Evolutionary conservation across 2,797 vertebrate genomes (phyloP).

Genomic region (Prionace glauca): DNA sequence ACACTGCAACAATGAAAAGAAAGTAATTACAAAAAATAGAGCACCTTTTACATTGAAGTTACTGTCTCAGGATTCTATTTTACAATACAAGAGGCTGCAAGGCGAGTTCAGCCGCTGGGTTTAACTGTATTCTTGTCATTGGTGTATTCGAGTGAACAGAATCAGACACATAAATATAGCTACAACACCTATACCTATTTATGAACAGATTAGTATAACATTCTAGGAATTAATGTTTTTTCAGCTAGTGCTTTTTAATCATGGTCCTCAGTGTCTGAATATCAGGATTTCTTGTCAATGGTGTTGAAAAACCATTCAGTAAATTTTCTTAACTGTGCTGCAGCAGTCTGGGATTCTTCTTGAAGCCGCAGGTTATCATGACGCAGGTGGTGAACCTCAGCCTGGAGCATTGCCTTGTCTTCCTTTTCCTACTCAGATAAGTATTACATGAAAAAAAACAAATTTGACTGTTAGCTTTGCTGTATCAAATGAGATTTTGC

Average conservation of each 20-base stretch:
- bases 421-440: conserved; percentile 76
- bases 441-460: not conserved
- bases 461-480: not conserved
- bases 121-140: conserved; percentile 50
- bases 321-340: conserved; percentile 91
- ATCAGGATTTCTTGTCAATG: conserved; percentile 82
- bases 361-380: conserved; percentile 93
- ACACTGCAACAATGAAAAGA: conserved; percentile 77
- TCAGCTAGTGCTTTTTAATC: conserved; percentile 43
- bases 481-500: not conserved
- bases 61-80: conserved; percentile 63
- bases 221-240: conserved; percentile 58
- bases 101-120: conserved; percentile 52
- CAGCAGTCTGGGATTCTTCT: conserved; percentile 86
- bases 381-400: conserved; percentile 89
- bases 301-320: conserved; percentile 95
- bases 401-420: conserved; percentile 89
- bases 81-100: conserved; percentile 54
- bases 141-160: conserved; percentile 46
- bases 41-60: conserved; percentile 79
- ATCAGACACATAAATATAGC: conserved; percentile 48
- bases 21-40: conserved; percentile 77
- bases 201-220: conserved; percentile 56
- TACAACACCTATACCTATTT: conserved; percentile 51
- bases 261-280: not conserved